A percentile compares a stretch with the other conserved stretches of the same genome.
Evolutionary conservation across 2,113 vertebrate genomes (phyloP).

Genomic region (Alethe castanea): DNA sequence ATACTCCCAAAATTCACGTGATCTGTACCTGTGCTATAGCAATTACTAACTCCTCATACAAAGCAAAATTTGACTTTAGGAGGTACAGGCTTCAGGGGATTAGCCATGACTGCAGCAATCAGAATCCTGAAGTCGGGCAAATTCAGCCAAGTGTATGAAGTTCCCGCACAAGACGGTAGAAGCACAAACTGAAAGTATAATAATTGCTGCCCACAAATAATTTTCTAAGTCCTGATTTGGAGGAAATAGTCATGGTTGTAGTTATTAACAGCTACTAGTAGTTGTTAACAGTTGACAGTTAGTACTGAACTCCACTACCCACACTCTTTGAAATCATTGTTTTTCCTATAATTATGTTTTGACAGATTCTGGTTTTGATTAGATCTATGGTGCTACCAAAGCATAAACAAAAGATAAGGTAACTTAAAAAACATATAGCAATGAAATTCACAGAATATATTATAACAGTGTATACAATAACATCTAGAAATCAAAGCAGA

Average conservation of each 20-base stretch:
- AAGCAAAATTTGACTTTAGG: background rate
- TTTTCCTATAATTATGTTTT: background rate
- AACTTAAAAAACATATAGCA: background rate
- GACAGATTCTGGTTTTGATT: background rate
- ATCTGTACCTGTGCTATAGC: background rate
- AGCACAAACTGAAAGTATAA: background rate
- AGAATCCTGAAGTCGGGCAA: background rate
- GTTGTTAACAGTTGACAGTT: background rate
- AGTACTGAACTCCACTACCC: background rate
- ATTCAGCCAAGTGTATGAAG: background rate
- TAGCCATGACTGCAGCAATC: background rate
- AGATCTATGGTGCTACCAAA: background rate
- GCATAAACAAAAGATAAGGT: background rate
- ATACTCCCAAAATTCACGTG: background rate
- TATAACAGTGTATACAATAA: background rate
- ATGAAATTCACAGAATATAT: background rate
- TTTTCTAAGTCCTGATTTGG: background rate
- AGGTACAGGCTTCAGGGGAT: accelerated
- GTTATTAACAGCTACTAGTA: background rate
- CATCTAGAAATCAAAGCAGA: background rate
- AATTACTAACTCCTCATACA: background rate
- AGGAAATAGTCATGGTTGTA: background rate
- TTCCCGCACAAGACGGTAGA: background rate
- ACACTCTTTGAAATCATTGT: background rate
- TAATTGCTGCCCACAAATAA: background rate